Conservation (phyloP, 2,113 vertebrate genomes). For the Chrysochloris asiatica region DNA sequence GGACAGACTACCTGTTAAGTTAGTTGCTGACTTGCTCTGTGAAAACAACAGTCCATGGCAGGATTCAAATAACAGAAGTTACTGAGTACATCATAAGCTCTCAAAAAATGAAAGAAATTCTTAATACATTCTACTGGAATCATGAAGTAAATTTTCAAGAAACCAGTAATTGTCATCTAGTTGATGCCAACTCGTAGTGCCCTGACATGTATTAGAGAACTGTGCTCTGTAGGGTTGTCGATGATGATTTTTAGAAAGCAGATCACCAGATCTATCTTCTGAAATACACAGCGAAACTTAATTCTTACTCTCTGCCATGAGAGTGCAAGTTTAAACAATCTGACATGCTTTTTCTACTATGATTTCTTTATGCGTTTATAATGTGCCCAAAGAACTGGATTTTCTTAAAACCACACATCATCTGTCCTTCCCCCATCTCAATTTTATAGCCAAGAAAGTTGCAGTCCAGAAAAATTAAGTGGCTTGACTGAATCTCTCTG, state of each 20-base stretch:
- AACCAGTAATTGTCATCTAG: too few species aligned
- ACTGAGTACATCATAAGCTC: background rate
- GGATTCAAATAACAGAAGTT: background rate
- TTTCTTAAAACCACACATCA: background rate
- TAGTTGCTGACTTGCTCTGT: background rate
- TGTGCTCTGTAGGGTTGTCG: background rate
- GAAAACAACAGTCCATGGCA: background rate
- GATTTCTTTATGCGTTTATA: background rate
- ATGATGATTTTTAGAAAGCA: background rate
- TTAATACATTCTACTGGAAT: background rate
- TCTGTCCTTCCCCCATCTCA: background rate
- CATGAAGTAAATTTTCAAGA: too few species aligned
- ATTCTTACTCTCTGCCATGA: background rate
- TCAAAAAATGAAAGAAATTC: background rate
- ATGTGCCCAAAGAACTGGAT: background rate
- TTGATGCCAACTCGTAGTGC: too few species aligned
- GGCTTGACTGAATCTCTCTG: background rate
- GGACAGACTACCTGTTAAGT: background rate
- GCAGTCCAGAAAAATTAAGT: background rate
- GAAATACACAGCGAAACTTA: background rate
- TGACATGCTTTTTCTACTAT: background rate
- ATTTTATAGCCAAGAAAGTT: conserved; percentile 13
- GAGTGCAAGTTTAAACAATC: background rate
- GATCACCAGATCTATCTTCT: background rate
- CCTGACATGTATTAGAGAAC: background rate